phyloP scores from a whole-genome alignment of 1,140 invertebrate genomes.

The Neotoxoptera formosana region DNA sequence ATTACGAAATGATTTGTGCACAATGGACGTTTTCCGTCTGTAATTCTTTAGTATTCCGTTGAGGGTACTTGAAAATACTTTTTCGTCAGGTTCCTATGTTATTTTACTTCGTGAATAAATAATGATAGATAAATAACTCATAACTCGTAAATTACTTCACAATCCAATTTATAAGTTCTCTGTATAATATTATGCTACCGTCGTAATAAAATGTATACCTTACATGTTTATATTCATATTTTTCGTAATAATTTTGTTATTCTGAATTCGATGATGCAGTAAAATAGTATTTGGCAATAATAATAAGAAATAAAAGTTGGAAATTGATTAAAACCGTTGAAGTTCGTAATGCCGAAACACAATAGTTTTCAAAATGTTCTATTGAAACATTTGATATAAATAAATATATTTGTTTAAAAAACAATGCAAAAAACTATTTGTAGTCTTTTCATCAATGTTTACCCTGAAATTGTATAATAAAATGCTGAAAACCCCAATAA shows the following conservation, averaged over 20 bases:
- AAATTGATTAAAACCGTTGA: too few relatives aligned
- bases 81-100: background rate
- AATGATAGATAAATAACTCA: background rate
- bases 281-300: background rate
- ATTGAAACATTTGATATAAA: background rate
- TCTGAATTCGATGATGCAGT: background rate
- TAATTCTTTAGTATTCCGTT: background rate
- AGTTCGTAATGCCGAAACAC: background rate
- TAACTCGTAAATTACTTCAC: constrained; percentile 17
- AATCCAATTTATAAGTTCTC: background rate
- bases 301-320: background rate
- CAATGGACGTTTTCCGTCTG: background rate
- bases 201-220: background rate
- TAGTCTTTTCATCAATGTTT: background rate
- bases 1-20: background rate
- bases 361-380: background rate
- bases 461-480: background rate
- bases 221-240: background rate
- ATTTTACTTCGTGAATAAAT: background rate
- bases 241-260: background rate
- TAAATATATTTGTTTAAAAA: background rate
- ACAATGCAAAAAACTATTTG: background rate
- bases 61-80: background rate
- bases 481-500: background rate
- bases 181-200: background rate